Evolutionary conservation across 1,140 invertebrate species (phyloP), one percentile per base, ranked within the genome.

Genomic region (Fopius arisanus): DNA sequence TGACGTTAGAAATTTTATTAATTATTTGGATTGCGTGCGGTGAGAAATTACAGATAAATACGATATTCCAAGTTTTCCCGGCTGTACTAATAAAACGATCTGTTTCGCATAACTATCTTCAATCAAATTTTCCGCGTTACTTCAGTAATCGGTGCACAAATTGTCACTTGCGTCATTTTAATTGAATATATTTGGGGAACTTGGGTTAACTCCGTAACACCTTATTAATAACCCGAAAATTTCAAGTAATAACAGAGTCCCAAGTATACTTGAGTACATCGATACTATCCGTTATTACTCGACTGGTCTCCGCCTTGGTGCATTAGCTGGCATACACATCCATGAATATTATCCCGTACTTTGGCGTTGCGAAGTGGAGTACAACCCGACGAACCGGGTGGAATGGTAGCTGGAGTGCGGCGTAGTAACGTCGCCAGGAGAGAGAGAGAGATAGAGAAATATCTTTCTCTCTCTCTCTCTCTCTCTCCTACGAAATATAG

Each of bases 321-420:
- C 82, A 86, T 86, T 86, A 86, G 82, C 82, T 83, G 79, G 82
- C 81, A 83, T 31, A 65, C 84, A 86, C 79, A 86, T 85, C 84
- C 81, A 84, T 85, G 84, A 85, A 85, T 85, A 85, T 85, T 86
- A 84, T 86, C 82, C 83, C 73, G 78, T 80, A 82, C 79, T 84
- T 82, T 78, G 80, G 78, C 70, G 76, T n/a, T 26, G n/a, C 28
- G 23, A 59, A 41, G 16, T 33, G 43, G 26, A 54, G 66, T 37
- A 37, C 33, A 37, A 37, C 5, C 33, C 33, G 33, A 37, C 33
- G 31, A 67, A 43, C n/a, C 14, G 2, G 19, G 41, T n/a, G n/a
- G 37, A 26, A 28, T 28, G 37, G 48, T 23, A 19, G n/a, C 31
- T 69, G 12, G 26, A 78, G 79, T 76, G 77, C 73, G 76, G 67